Percentiles rank a stretch among this genome's conserved stretches.
phyloP scores from a whole-genome alignment of 2,888 invertebrate species.

The Lepidochitona cinerea region DNA sequence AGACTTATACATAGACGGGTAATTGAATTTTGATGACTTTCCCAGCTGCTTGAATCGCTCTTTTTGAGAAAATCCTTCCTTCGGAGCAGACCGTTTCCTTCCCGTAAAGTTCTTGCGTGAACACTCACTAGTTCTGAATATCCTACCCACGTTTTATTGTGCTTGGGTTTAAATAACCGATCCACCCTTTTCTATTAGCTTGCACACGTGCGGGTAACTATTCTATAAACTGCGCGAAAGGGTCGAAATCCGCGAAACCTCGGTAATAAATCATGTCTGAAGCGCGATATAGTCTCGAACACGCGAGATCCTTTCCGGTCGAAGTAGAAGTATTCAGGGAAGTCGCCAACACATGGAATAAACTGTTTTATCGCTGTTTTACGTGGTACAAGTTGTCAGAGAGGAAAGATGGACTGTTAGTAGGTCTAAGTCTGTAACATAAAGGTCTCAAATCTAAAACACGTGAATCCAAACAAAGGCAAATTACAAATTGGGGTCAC shows the following conservation, averaged over 20 bases:
- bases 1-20: background rate
- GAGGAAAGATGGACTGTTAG: background rate
- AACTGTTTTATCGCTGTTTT: conserved; percentile 9
- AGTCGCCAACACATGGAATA: background rate
- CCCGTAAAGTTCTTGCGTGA: no score
- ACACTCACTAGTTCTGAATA: no score
- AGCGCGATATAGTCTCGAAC: background rate
- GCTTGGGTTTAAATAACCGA: no score
- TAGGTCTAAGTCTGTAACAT: background rate
- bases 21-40: conserved; percentile 8
- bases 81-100: no score
- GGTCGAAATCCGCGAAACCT: background rate
- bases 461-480: background rate
- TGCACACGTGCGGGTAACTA: background rate
- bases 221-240: background rate
- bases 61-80: background rate
- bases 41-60: background rate
- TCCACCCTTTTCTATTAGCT: no score
- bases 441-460: no score
- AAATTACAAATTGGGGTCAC: background rate
- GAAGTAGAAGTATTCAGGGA: background rate
- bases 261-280: background rate
- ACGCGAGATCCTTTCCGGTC: conserved; percentile 2
- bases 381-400: background rate
- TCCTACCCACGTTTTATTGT: no score